These are phyloP conservation scores for Tribolium castaneum DNA, from an alignment of 1,140 invertebrate species.

Conservation along the genomic window DNA sequence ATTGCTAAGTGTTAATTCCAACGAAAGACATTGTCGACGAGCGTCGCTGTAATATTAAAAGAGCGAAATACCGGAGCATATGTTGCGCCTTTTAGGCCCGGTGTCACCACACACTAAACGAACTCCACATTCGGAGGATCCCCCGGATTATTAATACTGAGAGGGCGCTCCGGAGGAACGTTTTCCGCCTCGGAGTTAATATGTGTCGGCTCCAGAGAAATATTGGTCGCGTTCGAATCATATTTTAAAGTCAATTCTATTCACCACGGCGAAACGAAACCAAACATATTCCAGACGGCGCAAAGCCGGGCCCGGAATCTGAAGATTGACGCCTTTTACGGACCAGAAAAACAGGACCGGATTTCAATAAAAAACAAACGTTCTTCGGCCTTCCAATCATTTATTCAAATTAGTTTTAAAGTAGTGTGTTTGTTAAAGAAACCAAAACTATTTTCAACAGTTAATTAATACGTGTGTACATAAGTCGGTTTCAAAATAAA, in stretches of 20 bases:
- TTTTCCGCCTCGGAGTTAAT: conserved; percentile 55
- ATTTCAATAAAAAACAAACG: not conserved
- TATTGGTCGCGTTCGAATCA: conserved; percentile 57
- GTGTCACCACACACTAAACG: not conserved
- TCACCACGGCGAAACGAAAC: conserved; percentile 4
- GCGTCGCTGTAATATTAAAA: conserved; percentile 11
- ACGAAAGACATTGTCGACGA: not conserved
- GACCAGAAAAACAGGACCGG: not conserved
- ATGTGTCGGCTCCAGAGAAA: conserved; percentile 56
- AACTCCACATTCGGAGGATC: not conserved
- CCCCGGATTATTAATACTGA: conserved; percentile 54
- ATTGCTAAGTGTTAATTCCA: conserved; percentile 2
- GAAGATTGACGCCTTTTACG: not conserved
- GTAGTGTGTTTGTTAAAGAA: too few relatives aligned
- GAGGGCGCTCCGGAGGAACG: conserved; percentile 37
- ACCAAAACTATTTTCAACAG: too few relatives aligned
- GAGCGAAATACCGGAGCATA: conserved; percentile 7
- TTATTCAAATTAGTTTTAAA: too few relatives aligned
- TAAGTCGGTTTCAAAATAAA: not conserved
- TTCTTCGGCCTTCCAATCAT: not conserved
- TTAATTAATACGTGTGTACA: not conserved
- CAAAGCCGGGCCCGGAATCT: not conserved
- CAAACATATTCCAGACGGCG: conserved; percentile 30
- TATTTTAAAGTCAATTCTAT: conserved; percentile 58
- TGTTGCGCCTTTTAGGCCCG: conserved; percentile 12